Base-by-base conservation (phyloP, 2,113 vertebrate genomes). In the Leiothrix lutea region DNA sequence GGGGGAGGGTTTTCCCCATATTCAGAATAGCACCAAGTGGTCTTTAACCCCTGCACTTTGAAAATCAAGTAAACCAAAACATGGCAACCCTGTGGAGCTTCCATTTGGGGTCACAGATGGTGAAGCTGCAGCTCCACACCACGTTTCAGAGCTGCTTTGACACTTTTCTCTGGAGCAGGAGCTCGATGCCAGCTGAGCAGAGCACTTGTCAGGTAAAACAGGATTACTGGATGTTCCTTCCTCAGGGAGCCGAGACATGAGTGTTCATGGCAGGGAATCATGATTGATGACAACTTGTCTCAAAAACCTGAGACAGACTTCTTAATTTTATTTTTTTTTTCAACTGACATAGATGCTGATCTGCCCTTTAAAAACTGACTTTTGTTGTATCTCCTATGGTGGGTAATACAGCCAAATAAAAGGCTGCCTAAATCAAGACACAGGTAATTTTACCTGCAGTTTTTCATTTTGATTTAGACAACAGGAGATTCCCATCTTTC, bases 1-100 rank as follows among this genome's bases (percentile, higher is more conserved):
- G 36, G 36, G 36, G 12, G 10, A 23, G 20, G 3, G 11, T 54
- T 5, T 3, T 1, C 35, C 56, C 16, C 9, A 0, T 25, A 26
- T 28, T 82, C 62, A 70, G 4, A 60, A 11, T 26, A 65, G 66
- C 2, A 50, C 6, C 5, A 79, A 57, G 2, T 13, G 4, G 14
- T 53, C 48, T 57, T 72, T 24, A 40, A 50, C 8, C 6, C 1
- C 18, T 31, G 18, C 8, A 65, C 4, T 42, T 53, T 48, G 29
- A 47, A 44, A 48, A 26, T 6, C 0, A 83, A 80, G 20, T 2
- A 6, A 85, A 64, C 8, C 15, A 71, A 15, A 85, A 3, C 24
- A 50, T 18, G 1, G 1, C 53, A 56, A 2, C 24, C 14, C 33
- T 25, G 16, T 3, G 29, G n/a, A 69, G 53, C 10, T 82, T 11